Evolutionary conservation across 1,140 invertebrate species (phyloP), one percentile per base, ranked within the genome.

Genomic region (Campoletis sonorensis): DNA sequence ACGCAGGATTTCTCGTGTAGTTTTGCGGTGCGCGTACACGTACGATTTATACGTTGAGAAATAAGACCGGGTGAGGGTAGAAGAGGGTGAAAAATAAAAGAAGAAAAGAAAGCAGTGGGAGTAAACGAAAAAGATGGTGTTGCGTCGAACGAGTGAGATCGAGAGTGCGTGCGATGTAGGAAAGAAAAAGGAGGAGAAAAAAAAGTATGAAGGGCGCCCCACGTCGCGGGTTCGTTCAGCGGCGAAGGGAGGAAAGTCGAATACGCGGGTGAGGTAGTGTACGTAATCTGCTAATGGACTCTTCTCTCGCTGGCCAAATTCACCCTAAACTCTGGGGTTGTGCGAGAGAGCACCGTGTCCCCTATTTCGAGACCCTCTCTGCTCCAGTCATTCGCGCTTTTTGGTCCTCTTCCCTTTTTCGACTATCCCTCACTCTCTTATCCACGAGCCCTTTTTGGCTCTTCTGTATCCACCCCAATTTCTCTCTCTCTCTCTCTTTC

Each of bases 281-380:
- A 88, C 89, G 89, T 91, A 91, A 91, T 91, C 90, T 91, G 90
- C 90, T 91, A 91, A 91, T 91, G 90, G 90, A 91, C 90, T 90
- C 83, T 81, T 90, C 83, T 81, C 80, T 79, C 82, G 82, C 86
- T 85, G 84, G 72, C 84, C 80, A 77, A 83, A 85, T 83, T 82
- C 82, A 81, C 84, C 83, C 84, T 86, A 82, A 70, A 84, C 82
- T 85, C 83, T 37, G 70, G 70, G 54, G 45, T 70, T 70, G 67
- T 27, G 61, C 23, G 61, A 67, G 61, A 67, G 13, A 18, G 54
- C 54, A n/a, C 4, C 54, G 79, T 49, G 49, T 58, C 67, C 78
- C 67, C 77, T 79, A 45, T 71, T 40, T 37, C 45, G 26, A 49
- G 79, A 61, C 75, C 40, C 76, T 37, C 80, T 64, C 68, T 84